phyloP scores from a whole-genome alignment of 92 coral and sea anemone genomes.

The Porites divaricata region DNA sequence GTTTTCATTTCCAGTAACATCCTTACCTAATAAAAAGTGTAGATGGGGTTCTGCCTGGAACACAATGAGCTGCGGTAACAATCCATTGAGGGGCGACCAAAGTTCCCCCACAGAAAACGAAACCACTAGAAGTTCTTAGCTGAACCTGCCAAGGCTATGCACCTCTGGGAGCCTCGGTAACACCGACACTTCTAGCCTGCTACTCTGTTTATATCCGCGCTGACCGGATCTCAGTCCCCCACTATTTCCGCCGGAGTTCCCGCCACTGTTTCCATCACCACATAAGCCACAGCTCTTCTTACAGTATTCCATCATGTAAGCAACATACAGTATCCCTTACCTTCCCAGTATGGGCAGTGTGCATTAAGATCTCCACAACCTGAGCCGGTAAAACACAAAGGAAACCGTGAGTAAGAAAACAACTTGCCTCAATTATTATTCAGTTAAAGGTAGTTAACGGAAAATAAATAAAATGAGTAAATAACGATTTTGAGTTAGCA shows the following conservation, averaged over 20 bases:
- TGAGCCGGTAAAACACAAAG: too few relatives aligned
- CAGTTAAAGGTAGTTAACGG: too few relatives aligned
- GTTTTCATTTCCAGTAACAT: background rate
- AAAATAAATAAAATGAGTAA: too few relatives aligned
- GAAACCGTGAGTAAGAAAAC: too few relatives aligned
- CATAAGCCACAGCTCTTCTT: slow-evolving; percentile 15
- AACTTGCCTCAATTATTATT: too few relatives aligned
- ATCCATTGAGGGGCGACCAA: slow-evolving; percentile 55
- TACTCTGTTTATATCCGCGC: slow-evolving; percentile 19
- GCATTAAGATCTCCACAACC: too few relatives aligned
- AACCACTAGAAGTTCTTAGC: slow-evolving; percentile 30
- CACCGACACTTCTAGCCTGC: slow-evolving; percentile 68
- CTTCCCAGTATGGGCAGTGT: background rate
- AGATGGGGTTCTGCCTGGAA: slow-evolving; percentile 9
- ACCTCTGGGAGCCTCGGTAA: slow-evolving; percentile 53
- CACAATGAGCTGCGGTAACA: slow-evolving; percentile 65
- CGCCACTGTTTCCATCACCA: background rate
- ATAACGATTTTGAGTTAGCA: too few relatives aligned
- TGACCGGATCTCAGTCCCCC: background rate
- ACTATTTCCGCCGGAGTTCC: background rate
- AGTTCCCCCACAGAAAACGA: slow-evolving; percentile 63
- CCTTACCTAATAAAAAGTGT: slow-evolving; percentile 27
- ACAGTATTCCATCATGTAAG: background rate
- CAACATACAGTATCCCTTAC: background rate
- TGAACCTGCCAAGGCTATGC: slow-evolving; percentile 71